Conservation (phyloP, 2,797 vertebrate genomes). For the Enteromius trimaculatus region DNA sequence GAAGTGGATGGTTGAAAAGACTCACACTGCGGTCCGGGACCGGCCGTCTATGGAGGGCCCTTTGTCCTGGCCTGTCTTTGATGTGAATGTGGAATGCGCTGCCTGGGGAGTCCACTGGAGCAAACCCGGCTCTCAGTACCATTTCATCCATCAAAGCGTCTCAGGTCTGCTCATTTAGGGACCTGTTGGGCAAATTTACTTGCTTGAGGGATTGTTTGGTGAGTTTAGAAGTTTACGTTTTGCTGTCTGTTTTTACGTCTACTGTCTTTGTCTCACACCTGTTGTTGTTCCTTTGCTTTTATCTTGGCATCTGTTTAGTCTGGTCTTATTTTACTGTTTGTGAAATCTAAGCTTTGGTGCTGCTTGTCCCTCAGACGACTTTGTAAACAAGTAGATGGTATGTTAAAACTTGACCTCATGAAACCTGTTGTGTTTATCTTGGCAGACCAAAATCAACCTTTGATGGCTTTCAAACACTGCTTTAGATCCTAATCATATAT, state of each 20-base stretch:
- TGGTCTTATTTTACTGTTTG: slow-evolving; percentile 15
- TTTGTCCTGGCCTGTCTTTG: slow-evolving; percentile 69
- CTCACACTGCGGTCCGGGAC: slow-evolving; percentile 53
- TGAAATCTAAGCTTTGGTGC: slow-evolving; percentile 7
- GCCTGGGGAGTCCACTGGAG: slow-evolving; percentile 65
- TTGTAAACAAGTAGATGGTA: slow-evolving; percentile 7
- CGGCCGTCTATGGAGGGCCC: slow-evolving; percentile 56
- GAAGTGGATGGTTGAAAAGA: slow-evolving; percentile 49
- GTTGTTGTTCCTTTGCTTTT: slow-evolving; percentile 40
- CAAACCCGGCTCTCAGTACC: slow-evolving; percentile 53
- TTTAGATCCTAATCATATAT: slow-evolving; percentile 67
- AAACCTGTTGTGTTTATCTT: slow-evolving; percentile 57
- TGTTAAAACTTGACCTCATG: slow-evolving; percentile 37
- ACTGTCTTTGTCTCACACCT: slow-evolving; percentile 24
- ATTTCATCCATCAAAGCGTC: slow-evolving; percentile 44
- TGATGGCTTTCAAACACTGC: slow-evolving; percentile 64
- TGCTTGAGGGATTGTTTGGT: slow-evolving; percentile 49
- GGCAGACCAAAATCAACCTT: slow-evolving; percentile 66
- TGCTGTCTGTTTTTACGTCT: slow-evolving; percentile 25
- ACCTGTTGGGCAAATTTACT: slow-evolving; percentile 47
- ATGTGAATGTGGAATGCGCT: slow-evolving; percentile 75
- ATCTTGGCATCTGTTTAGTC: slow-evolving; percentile 23
- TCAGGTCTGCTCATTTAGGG: slow-evolving; percentile 48
- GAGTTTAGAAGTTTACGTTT: slow-evolving; percentile 48
- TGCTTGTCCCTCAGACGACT: background rate